phyloP scores from a whole-genome alignment of 2,888 invertebrate species.

The Anthoptus insignis region DNA sequence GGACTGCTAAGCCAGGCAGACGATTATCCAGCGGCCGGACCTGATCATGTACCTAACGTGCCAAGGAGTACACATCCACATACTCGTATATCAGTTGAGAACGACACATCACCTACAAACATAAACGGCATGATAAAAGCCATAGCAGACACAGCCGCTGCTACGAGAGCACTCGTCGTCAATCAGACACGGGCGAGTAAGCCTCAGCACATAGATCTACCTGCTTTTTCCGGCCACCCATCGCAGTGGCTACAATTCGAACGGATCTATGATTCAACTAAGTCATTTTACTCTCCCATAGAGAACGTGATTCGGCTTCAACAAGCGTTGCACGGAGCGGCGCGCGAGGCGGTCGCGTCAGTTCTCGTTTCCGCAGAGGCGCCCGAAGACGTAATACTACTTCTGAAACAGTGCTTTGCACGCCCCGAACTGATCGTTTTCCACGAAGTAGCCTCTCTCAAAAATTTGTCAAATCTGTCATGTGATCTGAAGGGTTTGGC shows the following conservation, averaged over 20 bases:
- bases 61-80: too few species aligned
- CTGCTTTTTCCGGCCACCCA: constrained; percentile 14
- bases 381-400: constrained; percentile 18
- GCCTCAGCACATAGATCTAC: constrained; percentile 6
- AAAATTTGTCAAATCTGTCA: constrained; percentile 3
- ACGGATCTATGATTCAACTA: constrained; percentile 13
- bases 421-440: constrained; percentile 24
- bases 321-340: constrained; percentile 16
- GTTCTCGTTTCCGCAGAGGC: constrained; percentile 20
- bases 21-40: neutral
- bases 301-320: constrained; percentile 19
- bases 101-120: neutral
- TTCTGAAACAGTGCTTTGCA: constrained; percentile 17
- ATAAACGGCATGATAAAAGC: neutral
- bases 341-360: constrained; percentile 22
- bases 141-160: constrained; percentile 21
- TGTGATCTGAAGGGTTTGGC: constrained; percentile 11
- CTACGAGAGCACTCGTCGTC: constrained; percentile 17
- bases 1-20: neutral
- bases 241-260: constrained; percentile 23
- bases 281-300: constrained; percentile 18
- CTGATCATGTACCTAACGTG: neutral
- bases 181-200: constrained; percentile 7
- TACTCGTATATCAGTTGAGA: too few species aligned
- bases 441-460: constrained; percentile 10